Evolutionary conservation across 2,797 vertebrate species (phyloP).

Genomic region (Halcyon badia): DNA sequence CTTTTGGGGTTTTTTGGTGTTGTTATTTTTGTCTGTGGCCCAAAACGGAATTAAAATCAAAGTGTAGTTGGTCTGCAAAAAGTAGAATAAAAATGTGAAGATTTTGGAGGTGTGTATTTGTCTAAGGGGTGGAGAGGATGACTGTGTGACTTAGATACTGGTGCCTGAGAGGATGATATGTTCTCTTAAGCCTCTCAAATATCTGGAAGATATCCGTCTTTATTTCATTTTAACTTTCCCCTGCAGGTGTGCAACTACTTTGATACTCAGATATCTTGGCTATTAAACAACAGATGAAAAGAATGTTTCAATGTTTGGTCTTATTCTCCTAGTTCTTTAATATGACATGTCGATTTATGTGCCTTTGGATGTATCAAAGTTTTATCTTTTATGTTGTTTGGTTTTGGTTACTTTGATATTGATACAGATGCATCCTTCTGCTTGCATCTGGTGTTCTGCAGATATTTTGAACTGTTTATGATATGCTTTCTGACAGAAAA

Average conservation of each 20-base stretch:
- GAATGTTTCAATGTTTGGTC: neutral
- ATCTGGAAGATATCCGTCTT: neutral
- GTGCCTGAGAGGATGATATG: neutral
- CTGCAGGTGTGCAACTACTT: neutral
- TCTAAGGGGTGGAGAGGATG: neutral
- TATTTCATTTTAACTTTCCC: slow-evolving; percentile 19
- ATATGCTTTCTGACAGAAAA: neutral
- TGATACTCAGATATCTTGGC: neutral
- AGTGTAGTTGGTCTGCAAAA: neutral
- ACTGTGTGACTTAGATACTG: neutral
- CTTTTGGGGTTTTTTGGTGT: accelerated
- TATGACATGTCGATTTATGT: slow-evolving; percentile 29
- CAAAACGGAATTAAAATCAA: neutral
- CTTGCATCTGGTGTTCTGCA: neutral
- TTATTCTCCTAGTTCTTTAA: neutral
- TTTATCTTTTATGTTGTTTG: neutral
- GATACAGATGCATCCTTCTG: neutral
- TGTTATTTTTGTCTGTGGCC: neutral
- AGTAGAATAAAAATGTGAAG: neutral
- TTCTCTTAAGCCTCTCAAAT: neutral
- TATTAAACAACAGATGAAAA: slow-evolving; percentile 23
- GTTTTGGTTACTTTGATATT: neutral
- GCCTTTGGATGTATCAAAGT: neutral
- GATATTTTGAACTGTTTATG: neutral
- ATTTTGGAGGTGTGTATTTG: neutral